Percentiles rank a stretch among this genome's conserved stretches.
Conservation (phyloP, 2,797 vertebrate species). For the Melanotaenia pygmaea region DNA sequence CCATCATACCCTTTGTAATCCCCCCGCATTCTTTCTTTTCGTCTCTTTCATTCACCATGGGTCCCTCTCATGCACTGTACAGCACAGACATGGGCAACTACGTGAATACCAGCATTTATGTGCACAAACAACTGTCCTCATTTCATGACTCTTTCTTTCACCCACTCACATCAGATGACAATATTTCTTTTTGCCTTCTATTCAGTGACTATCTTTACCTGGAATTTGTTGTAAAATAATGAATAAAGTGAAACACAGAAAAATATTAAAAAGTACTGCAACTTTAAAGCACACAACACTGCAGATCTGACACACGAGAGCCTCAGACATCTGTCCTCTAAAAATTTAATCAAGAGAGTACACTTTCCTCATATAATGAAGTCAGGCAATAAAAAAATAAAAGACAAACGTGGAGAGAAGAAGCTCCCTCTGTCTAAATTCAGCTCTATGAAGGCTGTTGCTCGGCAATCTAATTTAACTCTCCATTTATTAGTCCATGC, state of each 20-base stretch:
- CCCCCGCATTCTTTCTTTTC: conserved; percentile 54
- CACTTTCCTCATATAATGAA: background rate
- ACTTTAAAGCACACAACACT: background rate
- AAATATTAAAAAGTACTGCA: background rate
- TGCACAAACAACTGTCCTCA: conserved; percentile 42
- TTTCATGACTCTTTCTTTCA: conserved; percentile 24
- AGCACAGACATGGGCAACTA: conserved; percentile 39
- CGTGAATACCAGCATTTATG: conserved; percentile 48
- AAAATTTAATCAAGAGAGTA: conserved; percentile 1
- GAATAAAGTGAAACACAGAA: background rate
- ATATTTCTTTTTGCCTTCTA: conserved; percentile 26
- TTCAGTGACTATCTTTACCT: conserved; percentile 33
- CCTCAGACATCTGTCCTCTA: background rate
- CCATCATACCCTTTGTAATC: conserved; percentile 55
- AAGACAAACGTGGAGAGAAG: conserved; percentile 12
- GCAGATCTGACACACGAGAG: background rate
- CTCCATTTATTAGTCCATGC: conserved; percentile 2
- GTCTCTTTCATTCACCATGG: conserved; percentile 39
- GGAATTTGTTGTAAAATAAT: conserved; percentile 28
- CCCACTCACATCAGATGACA: conserved; percentile 37
- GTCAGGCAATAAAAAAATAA: background rate
- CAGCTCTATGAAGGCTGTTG: background rate
- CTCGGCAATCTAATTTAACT: background rate
- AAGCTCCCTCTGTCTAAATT: background rate
- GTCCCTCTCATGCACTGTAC: conserved; percentile 54